A percentile compares a stretch with the other conserved stretches of the same genome.
These are phyloP conservation scores for Chrysemys picta DNA, from an alignment of 2,113 vertebrate genomes.

Conservation along the genomic window DNA sequence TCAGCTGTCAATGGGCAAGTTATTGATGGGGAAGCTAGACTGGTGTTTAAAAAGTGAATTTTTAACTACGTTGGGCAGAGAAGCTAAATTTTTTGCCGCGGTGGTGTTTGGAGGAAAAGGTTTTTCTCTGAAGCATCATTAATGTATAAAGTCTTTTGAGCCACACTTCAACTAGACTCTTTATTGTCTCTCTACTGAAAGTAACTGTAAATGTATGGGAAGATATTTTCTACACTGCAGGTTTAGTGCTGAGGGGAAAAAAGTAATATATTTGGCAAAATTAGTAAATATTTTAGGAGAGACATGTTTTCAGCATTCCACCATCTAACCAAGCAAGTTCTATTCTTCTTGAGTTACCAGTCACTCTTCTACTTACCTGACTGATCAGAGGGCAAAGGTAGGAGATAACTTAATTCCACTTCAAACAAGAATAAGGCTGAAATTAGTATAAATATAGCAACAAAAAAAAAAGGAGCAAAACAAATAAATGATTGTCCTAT, in stretches of 20 bases:
- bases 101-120: background rate
- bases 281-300: background rate
- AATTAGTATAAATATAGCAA: background rate
- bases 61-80: background rate
- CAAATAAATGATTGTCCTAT: background rate
- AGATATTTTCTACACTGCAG: background rate
- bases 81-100: background rate
- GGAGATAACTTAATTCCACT: background rate
- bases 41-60: background rate
- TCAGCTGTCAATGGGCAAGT: background rate
- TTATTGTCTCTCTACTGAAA: background rate
- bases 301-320: background rate
- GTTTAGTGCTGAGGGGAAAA: background rate
- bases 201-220: background rate
- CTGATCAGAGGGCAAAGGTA: background rate
- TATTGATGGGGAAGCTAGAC: background rate
- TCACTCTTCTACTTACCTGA: background rate
- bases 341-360: background rate
- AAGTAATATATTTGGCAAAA: background rate
- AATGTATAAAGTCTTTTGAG: background rate
- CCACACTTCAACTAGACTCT: background rate
- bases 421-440: background rate
- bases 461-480: background rate
- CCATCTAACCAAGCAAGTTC: background rate
- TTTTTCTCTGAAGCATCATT: background rate